These are phyloP conservation scores for Ptilonorhynchus violaceus DNA, from an alignment of 2,113 vertebrate species.

Conservation along the genomic window DNA sequence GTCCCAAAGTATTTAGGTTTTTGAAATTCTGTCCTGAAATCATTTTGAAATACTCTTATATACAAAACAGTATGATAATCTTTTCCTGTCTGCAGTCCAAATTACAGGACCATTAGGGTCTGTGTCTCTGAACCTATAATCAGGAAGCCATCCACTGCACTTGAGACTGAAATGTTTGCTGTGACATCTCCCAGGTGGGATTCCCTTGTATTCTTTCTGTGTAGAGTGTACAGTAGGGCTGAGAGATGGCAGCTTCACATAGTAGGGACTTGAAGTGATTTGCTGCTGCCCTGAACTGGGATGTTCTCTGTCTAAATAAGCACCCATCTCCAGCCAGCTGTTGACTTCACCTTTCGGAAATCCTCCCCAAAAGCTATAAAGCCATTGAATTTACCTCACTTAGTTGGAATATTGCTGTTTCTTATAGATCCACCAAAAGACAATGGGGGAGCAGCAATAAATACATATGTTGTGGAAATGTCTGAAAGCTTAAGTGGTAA, in stretches of 20 bases:
- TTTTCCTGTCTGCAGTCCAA: neutral
- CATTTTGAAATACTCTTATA: neutral
- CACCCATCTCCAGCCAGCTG: neutral
- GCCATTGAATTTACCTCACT: neutral
- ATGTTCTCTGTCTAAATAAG: neutral
- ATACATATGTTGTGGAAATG: conserved; percentile 88
- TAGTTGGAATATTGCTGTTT: neutral
- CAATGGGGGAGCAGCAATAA: conserved; percentile 86
- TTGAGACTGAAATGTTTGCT: neutral
- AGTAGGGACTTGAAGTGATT: neutral
- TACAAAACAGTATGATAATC: neutral
- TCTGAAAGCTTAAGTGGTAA: conserved; percentile 86
- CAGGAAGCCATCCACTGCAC: neutral
- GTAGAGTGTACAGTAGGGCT: neutral
- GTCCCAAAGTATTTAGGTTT: neutral
- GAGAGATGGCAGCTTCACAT: neutral
- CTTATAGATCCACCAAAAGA: conserved; percentile 89
- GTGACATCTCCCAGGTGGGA: neutral
- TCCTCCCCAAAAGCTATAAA: neutral
- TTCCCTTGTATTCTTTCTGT: neutral
- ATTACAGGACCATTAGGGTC: neutral
- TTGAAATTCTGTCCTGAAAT: neutral
- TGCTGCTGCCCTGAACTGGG: neutral
- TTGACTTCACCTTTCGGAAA: neutral
- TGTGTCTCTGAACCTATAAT: neutral